These are phyloP conservation scores for Loxodonta africana DNA, from an alignment of 2,113 vertebrate genomes.

Conservation along the genomic window DNA sequence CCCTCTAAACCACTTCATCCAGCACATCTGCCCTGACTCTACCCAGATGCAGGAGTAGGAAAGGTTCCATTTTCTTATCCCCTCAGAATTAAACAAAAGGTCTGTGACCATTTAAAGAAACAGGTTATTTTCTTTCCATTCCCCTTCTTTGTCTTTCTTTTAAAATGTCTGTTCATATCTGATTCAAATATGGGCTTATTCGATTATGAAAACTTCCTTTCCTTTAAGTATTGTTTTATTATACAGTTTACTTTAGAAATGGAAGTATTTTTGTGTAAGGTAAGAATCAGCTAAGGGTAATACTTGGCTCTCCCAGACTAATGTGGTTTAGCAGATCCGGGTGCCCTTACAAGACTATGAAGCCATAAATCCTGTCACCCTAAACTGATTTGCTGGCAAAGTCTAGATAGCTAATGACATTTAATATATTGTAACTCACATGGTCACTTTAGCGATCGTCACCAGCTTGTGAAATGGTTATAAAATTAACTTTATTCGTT, in stretches of 20 bases:
- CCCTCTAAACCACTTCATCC: constrained; percentile 42
- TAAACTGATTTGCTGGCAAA: constrained; percentile 61
- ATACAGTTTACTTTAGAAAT: neutral
- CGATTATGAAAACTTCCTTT: neutral
- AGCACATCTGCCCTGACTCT: neutral
- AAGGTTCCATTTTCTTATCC: constrained; percentile 41
- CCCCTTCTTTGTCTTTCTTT: neutral
- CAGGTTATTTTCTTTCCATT: neutral
- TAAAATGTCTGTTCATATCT: neutral
- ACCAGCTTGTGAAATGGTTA: constrained; percentile 43
- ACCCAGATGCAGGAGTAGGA: neutral
- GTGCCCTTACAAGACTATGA: neutral
- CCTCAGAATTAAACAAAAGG: neutral
- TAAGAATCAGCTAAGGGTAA: constrained; percentile 5
- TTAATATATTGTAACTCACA: constrained; percentile 32
- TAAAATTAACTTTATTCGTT: constrained; percentile 58
- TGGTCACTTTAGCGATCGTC: neutral
- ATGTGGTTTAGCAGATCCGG: constrained; percentile 15
- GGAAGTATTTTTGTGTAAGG: constrained; percentile 34
- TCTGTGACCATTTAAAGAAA: neutral
- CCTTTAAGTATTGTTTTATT: neutral
- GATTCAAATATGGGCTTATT: neutral
- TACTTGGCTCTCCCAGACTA: neutral
- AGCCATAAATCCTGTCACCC: constrained; percentile 57
- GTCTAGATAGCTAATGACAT: constrained; percentile 63